Percentiles rank a stretch among this genome's conserved stretches.
Conservation (phyloP, 2,888 invertebrate species). For the Heliconius hortense region DNA sequence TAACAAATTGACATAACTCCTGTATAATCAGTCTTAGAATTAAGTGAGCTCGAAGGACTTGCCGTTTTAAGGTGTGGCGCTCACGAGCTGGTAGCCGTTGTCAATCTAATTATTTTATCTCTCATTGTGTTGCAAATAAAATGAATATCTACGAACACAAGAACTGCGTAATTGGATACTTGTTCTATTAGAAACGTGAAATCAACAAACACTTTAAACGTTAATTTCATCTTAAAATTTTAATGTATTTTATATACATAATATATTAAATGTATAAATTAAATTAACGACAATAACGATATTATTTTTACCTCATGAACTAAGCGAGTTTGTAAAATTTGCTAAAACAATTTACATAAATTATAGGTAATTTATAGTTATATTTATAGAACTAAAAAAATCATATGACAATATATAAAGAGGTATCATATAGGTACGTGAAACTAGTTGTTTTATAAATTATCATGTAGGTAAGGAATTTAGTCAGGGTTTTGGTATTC, state of each 20-base stretch:
- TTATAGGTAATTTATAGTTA: constrained; percentile 66
- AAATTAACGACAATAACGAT: not conserved
- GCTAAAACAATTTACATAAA: constrained; percentile 63
- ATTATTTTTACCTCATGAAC: constrained; percentile 24
- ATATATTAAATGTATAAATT: not conserved
- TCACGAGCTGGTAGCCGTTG: constrained; percentile 61
- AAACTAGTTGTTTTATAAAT: constrained; percentile 31
- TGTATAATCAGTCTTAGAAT: constrained; percentile 57
- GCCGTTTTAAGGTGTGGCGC: constrained; percentile 67
- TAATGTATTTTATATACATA: not conserved
- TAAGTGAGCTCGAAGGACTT: constrained; percentile 70
- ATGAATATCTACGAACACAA: constrained; percentile 31
- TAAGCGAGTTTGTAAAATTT: constrained; percentile 30
- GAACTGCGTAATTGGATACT: constrained; percentile 48
- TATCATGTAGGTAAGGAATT: constrained; percentile 2
- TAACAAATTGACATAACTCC: constrained; percentile 68
- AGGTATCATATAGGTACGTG: constrained; percentile 40
- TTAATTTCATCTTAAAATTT: constrained; percentile 11
- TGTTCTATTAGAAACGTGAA: constrained; percentile 19
- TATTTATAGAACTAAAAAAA: constrained; percentile 64
- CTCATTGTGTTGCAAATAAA: constrained; percentile 46
- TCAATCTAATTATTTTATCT: constrained; percentile 54
- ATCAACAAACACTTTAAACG: constrained; percentile 2
- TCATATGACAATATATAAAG: constrained; percentile 42
- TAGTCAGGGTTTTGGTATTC: not conserved